Evolutionary conservation across 2,113 vertebrate species (phyloP).

Genomic region (Onychorhynchus coronatus): DNA sequence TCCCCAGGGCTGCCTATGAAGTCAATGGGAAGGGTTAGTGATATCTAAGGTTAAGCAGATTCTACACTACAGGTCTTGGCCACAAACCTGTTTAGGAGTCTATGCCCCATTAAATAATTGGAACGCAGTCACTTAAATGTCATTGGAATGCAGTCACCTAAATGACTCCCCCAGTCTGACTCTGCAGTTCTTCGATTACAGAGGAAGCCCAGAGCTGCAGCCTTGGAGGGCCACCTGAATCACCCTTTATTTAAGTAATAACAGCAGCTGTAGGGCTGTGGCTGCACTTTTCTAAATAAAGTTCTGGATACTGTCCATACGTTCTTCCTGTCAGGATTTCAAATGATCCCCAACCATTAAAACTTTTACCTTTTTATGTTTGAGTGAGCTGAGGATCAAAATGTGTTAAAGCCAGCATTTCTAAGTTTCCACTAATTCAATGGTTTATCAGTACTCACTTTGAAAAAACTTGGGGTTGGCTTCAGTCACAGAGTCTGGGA

Average conservation of each 20-base stretch:
- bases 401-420: background rate
- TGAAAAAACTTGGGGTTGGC: background rate
- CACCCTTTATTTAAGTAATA: background rate
- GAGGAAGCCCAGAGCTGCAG: background rate
- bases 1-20: conserved; percentile 26
- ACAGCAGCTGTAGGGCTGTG: background rate
- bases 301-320: background rate
- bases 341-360: background rate
- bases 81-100: background rate
- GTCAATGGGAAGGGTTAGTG: conserved; percentile 6
- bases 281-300: background rate
- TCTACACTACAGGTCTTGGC: background rate
- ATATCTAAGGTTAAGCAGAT: conserved; percentile 10
- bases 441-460: background rate
- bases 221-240: background rate
- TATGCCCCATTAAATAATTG: background rate
- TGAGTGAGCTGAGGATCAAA: background rate
- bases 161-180: background rate
- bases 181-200: background rate
- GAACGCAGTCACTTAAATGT: background rate
- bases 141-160: background rate
- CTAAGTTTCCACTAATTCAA: background rate
- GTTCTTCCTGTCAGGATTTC: background rate
- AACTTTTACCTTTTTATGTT: background rate
- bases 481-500: background rate